Conservation (phyloP, 2,888 invertebrate species). For the Pyrocoelia pectoralis region DNA sequence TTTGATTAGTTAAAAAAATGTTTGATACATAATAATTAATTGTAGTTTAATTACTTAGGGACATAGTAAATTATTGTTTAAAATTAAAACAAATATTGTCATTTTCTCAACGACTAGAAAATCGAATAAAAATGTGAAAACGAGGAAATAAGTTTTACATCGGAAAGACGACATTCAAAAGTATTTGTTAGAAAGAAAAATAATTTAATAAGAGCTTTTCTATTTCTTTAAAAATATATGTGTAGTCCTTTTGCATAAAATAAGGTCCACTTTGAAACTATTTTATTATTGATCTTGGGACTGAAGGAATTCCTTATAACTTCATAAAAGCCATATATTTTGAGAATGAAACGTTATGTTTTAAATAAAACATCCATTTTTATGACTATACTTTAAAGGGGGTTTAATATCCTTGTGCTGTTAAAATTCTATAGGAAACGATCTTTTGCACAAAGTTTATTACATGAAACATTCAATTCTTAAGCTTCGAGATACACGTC, state of each 20-base stretch:
- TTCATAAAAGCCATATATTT: neutral
- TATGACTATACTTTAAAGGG: neutral
- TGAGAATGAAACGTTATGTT: neutral
- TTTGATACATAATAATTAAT: too few relatives aligned
- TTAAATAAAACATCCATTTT: neutral
- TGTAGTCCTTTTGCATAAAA: neutral
- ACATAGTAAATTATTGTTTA: too few relatives aligned
- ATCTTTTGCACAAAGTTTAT: too few relatives aligned
- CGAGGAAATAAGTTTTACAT: constrained; percentile 3
- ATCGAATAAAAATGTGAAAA: too few relatives aligned
- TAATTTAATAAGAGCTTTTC: constrained; percentile 6
- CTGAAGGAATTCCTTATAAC: neutral
- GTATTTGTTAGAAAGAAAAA: constrained; percentile 6
- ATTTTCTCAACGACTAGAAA: too few relatives aligned
- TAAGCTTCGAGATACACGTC: too few relatives aligned
- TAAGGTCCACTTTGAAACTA: constrained; percentile 3
- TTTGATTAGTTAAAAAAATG: too few relatives aligned
- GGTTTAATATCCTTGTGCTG: too few relatives aligned
- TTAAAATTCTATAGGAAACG: too few relatives aligned
- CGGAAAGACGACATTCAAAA: neutral
- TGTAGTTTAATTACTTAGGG: too few relatives aligned
- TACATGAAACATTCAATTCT: too few relatives aligned
- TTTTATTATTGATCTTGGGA: constrained; percentile 11
- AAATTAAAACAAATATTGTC: too few relatives aligned
- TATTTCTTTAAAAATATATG: neutral